Evolutionary conservation across 2,888 invertebrate genomes (phyloP), one percentile per base, ranked within the genome.

Genomic region (Terebella lapidaria): DNA sequence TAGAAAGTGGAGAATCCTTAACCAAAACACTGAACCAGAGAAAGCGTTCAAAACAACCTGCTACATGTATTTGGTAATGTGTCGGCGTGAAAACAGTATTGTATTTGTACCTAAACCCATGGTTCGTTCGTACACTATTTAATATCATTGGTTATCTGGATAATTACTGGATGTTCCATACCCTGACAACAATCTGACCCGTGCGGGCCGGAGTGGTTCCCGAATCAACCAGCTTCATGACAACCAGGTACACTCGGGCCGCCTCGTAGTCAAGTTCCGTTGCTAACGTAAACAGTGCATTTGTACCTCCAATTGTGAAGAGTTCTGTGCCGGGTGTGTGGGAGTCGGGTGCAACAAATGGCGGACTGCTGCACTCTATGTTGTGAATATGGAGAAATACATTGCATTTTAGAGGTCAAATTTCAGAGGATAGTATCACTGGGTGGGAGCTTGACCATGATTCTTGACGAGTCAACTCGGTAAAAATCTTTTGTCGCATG

Each of bases 191-290:
- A 22, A 74, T 67, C 18, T 64, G 65, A 10, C 74, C 74, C 4
- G 70, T 71, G 2, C 68, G 49, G 26, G 29, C n/a, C 5, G 67
- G 67, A 5, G 63, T 45, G 26, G 61, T 64, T 15, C 64, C 69
- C 1, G 58, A 53, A 46, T 74, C 74, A 1, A 64, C 65, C 5
- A 72, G 65, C 15, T 66, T 56, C 57, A 74, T 42, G 1, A 70
- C 60, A 18, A 74, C 61, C 29, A 62, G 58, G 61, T 73, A 74
- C 2, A 57, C 28, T 22, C 57, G 60, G 2, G 62, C 64, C 2
- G 65, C 67, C 58, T 74, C 74, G 47, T 67, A 72, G 63, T 74
- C 74, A 3, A 74, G 63, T 1, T 63, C 42, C 4, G 64, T 64
- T 10, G 59, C 63, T 27, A 74, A 60, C 0, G 68, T 69, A 3